phyloP scores from a whole-genome alignment of 2,888 invertebrate genomes.

The Zootermopsis nevadensis region DNA sequence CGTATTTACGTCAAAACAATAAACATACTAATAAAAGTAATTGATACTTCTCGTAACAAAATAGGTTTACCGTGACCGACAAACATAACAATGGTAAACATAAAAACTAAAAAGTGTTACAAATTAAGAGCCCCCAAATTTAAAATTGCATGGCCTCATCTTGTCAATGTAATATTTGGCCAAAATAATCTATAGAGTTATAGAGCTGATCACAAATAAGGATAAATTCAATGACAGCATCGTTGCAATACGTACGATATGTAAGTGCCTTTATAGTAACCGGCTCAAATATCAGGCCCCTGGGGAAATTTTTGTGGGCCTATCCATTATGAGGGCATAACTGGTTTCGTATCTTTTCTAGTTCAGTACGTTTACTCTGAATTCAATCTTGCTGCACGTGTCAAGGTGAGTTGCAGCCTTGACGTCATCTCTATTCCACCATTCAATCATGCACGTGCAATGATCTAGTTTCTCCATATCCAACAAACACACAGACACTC shows the following conservation, averaged over 20 bases:
- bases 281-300: background rate
- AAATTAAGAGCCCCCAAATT: no score
- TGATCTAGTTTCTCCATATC: conserved; percentile 7
- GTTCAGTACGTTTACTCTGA: background rate
- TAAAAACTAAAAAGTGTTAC: no score
- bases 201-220: background rate
- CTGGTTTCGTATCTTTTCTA: background rate
- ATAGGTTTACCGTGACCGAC: no score
- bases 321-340: background rate
- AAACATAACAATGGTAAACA: no score
- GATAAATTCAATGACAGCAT: background rate
- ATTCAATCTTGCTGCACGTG: background rate
- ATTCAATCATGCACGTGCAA: background rate
- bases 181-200: background rate
- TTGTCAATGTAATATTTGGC: background rate
- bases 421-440: background rate
- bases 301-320: background rate
- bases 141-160: no score
- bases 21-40: no score
- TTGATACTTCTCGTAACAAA: no score
- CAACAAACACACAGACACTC: background rate
- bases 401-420: conserved; percentile 18
- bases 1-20: no score
- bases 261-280: background rate
- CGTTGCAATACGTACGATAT: background rate